phyloP scores from a whole-genome alignment of 2,113 vertebrate genomes.

The Meleagris gallopavo region DNA sequence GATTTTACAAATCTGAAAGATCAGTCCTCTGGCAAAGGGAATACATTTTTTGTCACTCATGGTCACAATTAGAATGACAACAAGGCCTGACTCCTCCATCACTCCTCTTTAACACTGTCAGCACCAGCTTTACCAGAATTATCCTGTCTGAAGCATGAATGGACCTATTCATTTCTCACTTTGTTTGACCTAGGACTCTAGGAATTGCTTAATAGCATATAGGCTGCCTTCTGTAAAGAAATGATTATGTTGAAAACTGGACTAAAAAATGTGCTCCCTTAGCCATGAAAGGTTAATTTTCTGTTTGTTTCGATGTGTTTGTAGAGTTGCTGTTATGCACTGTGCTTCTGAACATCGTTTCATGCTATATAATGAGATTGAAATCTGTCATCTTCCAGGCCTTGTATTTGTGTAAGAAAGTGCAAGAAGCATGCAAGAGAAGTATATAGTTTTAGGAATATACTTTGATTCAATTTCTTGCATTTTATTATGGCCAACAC shows the following conservation, averaged over 20 bases:
- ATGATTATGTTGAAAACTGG: background rate
- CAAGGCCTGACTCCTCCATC: constrained; percentile 73
- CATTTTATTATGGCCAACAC: background rate
- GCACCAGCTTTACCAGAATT: constrained; percentile 73
- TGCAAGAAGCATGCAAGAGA: background rate
- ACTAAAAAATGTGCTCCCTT: constrained; percentile 5
- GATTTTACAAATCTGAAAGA: constrained; percentile 38
- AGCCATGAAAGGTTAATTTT: constrained; percentile 58
- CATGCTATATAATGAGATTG: constrained; percentile 28
- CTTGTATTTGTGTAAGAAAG: constrained; percentile 1
- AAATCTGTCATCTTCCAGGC: constrained; percentile 34
- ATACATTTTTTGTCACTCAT: constrained; percentile 63
- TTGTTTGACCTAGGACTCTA: constrained; percentile 34
- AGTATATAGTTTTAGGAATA: background rate
- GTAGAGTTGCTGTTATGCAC: constrained; percentile 7
- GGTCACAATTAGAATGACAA: constrained; percentile 76
- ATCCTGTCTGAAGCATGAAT: constrained; percentile 76
- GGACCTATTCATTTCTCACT: constrained; percentile 74
- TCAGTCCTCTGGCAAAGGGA: constrained; percentile 37
- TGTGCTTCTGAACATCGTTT: constrained; percentile 26
- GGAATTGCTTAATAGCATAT: constrained; percentile 24
- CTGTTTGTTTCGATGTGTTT: constrained; percentile 34
- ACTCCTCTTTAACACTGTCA: constrained; percentile 75
- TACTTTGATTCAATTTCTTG: constrained; percentile 28
- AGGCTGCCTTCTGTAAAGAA: constrained; percentile 56